phyloP scores from a whole-genome alignment of 1,140 invertebrate genomes.

The Danaus melanippus region DNA sequence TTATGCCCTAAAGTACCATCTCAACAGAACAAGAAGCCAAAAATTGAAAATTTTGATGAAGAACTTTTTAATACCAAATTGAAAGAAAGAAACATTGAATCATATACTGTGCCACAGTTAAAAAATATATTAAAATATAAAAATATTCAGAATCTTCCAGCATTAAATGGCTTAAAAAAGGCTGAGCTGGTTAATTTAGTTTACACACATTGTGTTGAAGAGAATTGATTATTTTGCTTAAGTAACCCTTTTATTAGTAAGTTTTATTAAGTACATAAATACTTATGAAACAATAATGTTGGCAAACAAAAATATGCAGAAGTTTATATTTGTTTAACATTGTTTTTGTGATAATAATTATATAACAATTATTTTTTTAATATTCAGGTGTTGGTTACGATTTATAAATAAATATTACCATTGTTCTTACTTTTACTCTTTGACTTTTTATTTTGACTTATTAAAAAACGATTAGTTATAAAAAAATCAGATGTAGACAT shows the following conservation, averaged over 20 bases:
- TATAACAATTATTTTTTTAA: no score
- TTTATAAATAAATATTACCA: slow-evolving; percentile 6
- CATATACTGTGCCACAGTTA: slow-evolving; percentile 44
- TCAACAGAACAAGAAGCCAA: slow-evolving; percentile 34
- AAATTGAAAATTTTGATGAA: slow-evolving; percentile 39
- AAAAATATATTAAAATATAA: slow-evolving; percentile 46
- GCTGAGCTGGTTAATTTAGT: slow-evolving; percentile 48
- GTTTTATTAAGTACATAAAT: no score
- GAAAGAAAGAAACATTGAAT: slow-evolving; percentile 26
- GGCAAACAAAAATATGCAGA: no score
- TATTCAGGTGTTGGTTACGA: no score
- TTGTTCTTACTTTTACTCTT: slow-evolving; percentile 5
- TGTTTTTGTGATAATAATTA: no score
- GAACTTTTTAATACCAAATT: slow-evolving; percentile 33
- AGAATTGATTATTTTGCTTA: no score
- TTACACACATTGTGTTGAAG: slow-evolving; percentile 25
- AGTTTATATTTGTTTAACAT: no score
- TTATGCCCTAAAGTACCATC: slow-evolving; percentile 10
- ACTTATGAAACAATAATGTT: no score
- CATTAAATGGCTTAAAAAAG: slow-evolving; percentile 48
- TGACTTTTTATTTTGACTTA: not conserved
- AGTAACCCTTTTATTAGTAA: no score
- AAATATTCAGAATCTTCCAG: slow-evolving; percentile 29
- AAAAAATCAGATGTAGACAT: no score
- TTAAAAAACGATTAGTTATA: no score